Conservation (phyloP, 1,140 invertebrate genomes). For the Aphis craccivora region DNA sequence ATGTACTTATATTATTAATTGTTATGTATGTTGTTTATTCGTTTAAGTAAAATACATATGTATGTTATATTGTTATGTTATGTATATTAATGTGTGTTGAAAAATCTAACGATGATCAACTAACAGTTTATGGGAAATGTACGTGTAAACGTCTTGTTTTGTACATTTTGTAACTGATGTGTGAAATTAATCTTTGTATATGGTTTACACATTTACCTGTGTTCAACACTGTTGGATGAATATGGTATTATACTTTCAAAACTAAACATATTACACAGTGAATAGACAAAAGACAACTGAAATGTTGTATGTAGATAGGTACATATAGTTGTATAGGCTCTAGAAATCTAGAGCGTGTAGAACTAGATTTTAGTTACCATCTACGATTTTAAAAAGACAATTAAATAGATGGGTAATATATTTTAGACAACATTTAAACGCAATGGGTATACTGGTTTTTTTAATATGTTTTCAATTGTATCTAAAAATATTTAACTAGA, state of each 20-base stretch:
- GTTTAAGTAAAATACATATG: not conserved
- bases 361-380: not conserved
- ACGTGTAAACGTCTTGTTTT: not conserved
- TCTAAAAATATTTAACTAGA: too few relatives aligned
- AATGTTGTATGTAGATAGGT: not conserved
- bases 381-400: not conserved
- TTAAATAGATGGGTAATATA: not conserved
- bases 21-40: not conserved
- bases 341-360: too few relatives aligned
- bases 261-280: not conserved
- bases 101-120: not conserved
- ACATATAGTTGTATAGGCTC: too few relatives aligned
- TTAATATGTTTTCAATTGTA: too few relatives aligned
- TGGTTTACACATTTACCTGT: not conserved
- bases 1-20: not conserved
- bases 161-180: constrained; percentile 16
- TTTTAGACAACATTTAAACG: too few relatives aligned
- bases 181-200: constrained; percentile 21
- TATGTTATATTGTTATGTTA: not conserved
- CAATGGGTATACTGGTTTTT: too few relatives aligned
- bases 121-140: not conserved
- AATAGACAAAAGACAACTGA: constrained; percentile 16
- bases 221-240: not conserved
- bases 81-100: not conserved
- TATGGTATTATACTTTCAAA: not conserved